A percentile compares a stretch with the other conserved stretches of the same genome.
Evolutionary conservation across 2,797 vertebrate genomes (phyloP).

Genomic region (Diplodus sargus): DNA sequence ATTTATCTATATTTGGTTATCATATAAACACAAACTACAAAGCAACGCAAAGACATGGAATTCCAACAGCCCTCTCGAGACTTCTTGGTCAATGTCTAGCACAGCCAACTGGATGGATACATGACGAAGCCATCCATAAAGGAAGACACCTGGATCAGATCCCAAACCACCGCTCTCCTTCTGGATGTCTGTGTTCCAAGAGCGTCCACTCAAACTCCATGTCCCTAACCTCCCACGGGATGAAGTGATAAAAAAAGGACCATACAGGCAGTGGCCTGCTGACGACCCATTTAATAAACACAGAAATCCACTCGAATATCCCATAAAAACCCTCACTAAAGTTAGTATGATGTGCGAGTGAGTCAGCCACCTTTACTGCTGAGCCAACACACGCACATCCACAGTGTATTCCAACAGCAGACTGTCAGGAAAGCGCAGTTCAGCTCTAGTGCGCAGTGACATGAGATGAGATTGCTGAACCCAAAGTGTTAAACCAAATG

Average conservation of each 20-base stretch:
- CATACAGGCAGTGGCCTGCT: not conserved
- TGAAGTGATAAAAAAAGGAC: not conserved
- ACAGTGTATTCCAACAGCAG: not conserved
- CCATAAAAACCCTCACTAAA: slow-evolving; percentile 35
- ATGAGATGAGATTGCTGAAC: slow-evolving; percentile 50
- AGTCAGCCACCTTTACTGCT: slow-evolving; percentile 39
- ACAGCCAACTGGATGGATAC: not conserved
- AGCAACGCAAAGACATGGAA: slow-evolving; percentile 2
- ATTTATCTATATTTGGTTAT: not conserved
- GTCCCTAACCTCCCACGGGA: slow-evolving; percentile 4
- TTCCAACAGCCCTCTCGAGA: slow-evolving; percentile 6
- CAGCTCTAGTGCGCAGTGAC: slow-evolving; percentile 35
- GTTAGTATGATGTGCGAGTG: slow-evolving; percentile 18
- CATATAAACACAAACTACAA: not conserved
- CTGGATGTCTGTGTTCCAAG: not conserved
- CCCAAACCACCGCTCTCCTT: not conserved
- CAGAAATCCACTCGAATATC: slow-evolving; percentile 31
- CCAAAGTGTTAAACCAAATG: slow-evolving; percentile 53
- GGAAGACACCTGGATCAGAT: not conserved
- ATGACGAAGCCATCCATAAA: not conserved
- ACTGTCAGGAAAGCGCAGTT: slow-evolving; percentile 14
- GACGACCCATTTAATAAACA: slow-evolving; percentile 33
- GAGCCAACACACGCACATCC: slow-evolving; percentile 26
- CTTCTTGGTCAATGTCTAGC: not conserved
- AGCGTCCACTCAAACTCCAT: not conserved